A percentile compares a stretch with the other conserved stretches of the same genome.
These are phyloP conservation scores for Prionailurus viverrinus DNA, from an alignment of 2,113 vertebrate genomes.

Conservation along the genomic window DNA sequence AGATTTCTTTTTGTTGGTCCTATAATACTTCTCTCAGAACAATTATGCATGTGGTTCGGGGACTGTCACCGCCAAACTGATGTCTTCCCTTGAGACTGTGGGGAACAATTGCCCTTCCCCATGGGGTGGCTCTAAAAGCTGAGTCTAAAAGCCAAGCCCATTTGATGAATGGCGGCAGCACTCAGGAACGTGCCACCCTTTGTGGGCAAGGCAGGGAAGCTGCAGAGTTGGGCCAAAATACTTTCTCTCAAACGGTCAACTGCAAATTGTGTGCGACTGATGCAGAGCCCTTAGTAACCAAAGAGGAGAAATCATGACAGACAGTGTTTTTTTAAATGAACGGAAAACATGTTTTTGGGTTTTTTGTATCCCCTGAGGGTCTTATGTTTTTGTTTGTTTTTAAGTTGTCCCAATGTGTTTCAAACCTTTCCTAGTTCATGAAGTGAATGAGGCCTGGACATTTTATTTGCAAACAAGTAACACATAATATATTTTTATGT, in stretches of 20 bases:
- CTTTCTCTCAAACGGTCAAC: slow-evolving; percentile 63
- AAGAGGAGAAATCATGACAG: background rate
- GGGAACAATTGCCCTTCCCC: slow-evolving; percentile 79
- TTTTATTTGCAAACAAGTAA: slow-evolving; percentile 29
- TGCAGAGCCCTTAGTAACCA: background rate
- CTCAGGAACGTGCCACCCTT: slow-evolving; percentile 34
- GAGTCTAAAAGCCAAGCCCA: slow-evolving; percentile 52
- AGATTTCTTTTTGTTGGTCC: slow-evolving; percentile 84
- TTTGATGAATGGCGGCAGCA: slow-evolving; percentile 52
- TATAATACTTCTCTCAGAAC: slow-evolving; percentile 81
- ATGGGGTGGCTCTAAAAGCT: slow-evolving; percentile 74
- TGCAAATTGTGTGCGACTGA: background rate
- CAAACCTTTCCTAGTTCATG: background rate
- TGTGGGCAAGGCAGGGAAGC: slow-evolving; percentile 57
- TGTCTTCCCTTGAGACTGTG: slow-evolving; percentile 74
- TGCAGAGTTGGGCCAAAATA: slow-evolving; percentile 42
- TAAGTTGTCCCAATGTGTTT: slow-evolving; percentile 37
- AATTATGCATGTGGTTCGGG: slow-evolving; percentile 67
- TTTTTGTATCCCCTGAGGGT: background rate
- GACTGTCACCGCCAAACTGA: slow-evolving; percentile 82
- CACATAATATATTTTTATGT: background rate
- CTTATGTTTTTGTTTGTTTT: slow-evolving; percentile 45
- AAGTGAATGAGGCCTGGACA: background rate
- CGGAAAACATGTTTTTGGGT: background rate
- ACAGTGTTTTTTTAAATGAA: background rate